Conservation (phyloP, 2,888 invertebrate genomes). For the Torymus aiolomorphi region DNA sequence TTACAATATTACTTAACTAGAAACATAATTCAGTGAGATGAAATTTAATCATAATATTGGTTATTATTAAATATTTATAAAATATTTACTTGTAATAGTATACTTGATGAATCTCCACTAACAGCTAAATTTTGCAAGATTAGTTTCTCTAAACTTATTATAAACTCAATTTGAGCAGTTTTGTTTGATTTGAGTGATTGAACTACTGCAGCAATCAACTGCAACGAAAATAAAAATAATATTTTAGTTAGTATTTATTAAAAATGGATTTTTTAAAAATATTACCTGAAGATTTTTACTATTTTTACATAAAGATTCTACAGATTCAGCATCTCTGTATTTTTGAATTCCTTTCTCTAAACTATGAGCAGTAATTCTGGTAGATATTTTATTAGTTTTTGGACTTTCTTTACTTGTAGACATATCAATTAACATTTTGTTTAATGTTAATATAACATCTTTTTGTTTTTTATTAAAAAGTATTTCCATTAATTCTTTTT, state of each 20-base stretch:
- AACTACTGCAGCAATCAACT: slow-evolving; percentile 77
- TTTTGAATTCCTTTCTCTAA: slow-evolving; percentile 71
- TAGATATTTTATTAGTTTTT: slow-evolving; percentile 65
- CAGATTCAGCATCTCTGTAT: slow-evolving; percentile 65
- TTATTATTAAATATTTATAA: too few relatives aligned
- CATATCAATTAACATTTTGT: slow-evolving; percentile 69
- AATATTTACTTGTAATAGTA: slow-evolving; percentile 70
- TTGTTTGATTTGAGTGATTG: slow-evolving; percentile 80
- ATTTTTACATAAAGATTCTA: slow-evolving; percentile 62
- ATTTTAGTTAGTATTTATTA: slow-evolving; percentile 1
- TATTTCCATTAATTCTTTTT: slow-evolving; percentile 64
- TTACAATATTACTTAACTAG: slow-evolving; percentile 79
- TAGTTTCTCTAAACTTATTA: slow-evolving; percentile 81
- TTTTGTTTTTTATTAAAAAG: slow-evolving; percentile 71
- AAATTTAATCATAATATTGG: neutral
- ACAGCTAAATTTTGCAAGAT: slow-evolving; percentile 75
- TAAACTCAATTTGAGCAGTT: slow-evolving; percentile 78
- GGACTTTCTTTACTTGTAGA: slow-evolving; percentile 64
- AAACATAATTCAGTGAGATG: slow-evolving; percentile 49
- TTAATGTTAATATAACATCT: slow-evolving; percentile 66
- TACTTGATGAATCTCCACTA: slow-evolving; percentile 77
- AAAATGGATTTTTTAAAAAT: slow-evolving; percentile 16
- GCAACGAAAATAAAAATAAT: slow-evolving; percentile 39
- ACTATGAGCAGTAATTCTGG: slow-evolving; percentile 72
- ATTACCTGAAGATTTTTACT: slow-evolving; percentile 71